phyloP scores from a whole-genome alignment of 2,888 invertebrate genomes.

The Trichogramma dendrolimi region DNA sequence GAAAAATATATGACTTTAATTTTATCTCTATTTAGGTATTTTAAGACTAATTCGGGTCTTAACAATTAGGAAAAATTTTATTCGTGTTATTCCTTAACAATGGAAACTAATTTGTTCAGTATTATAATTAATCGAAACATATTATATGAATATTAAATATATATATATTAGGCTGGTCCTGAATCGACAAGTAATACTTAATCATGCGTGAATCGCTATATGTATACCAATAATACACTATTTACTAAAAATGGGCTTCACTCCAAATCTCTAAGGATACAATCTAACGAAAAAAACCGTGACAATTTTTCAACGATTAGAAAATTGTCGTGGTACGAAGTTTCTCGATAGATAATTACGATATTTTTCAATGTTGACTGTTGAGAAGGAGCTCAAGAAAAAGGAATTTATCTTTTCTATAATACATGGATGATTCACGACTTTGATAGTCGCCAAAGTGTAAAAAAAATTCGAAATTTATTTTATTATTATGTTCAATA shows the following conservation, averaged over 20 bases:
- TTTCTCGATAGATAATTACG: neutral
- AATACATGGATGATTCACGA: slow-evolving; percentile 1
- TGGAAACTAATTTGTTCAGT: slow-evolving; percentile 21
- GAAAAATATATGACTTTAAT: too few species aligned
- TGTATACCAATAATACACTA: slow-evolving; percentile 15
- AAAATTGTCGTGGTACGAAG: neutral
- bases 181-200: neutral
- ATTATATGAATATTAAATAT: slow-evolving; percentile 13
- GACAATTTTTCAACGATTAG: slow-evolving; percentile 6
- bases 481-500: slow-evolving; percentile 16
- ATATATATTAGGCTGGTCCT: slow-evolving; percentile 27
- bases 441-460: slow-evolving; percentile 23
- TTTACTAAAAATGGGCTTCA: slow-evolving; percentile 18
- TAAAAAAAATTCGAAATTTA: slow-evolving; percentile 23
- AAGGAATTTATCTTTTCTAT: slow-evolving; percentile 16
- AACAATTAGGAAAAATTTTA: slow-evolving; percentile 9
- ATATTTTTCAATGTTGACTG: slow-evolving; percentile 9
- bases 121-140: slow-evolving; percentile 9
- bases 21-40: too few species aligned
- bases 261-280: slow-evolving; percentile 27
- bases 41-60: too few species aligned
- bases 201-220: slow-evolving; percentile 3
- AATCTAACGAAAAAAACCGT: slow-evolving; percentile 10
- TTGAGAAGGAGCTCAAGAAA: slow-evolving; percentile 15
- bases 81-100: slow-evolving; percentile 24